A percentile compares a stretch with the other conserved stretches of the same genome.
Evolutionary conservation across 2,113 vertebrate species (phyloP).

Genomic region (Syngnathoides biaculeatus): DNA sequence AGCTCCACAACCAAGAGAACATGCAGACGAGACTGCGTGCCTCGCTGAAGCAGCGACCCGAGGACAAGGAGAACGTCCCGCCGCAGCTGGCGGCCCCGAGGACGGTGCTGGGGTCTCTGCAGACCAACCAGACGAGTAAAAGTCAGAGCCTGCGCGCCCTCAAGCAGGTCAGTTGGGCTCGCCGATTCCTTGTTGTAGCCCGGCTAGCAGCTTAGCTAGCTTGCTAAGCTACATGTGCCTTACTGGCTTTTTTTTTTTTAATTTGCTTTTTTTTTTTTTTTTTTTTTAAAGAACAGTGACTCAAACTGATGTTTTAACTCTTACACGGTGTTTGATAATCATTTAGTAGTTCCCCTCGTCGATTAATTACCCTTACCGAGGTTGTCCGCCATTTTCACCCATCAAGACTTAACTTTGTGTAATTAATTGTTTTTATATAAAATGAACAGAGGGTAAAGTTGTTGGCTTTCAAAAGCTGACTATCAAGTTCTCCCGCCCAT

Average conservation of each 20-base stretch:
- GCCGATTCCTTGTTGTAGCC: not conserved
- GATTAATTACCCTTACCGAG: not conserved
- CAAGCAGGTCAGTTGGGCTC: conserved; percentile 50
- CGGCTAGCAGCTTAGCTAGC: not conserved
- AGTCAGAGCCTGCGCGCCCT: conserved; percentile 54
- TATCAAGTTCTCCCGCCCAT: too few species aligned
- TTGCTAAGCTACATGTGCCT: not conserved
- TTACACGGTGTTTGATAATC: not conserved
- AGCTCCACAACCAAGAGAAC: conserved; percentile 62
- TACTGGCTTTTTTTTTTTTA: not conserved
- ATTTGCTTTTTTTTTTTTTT: not conserved
- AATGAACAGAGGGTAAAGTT: not conserved
- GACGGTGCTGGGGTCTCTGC: conserved; percentile 78
- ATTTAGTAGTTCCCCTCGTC: not conserved
- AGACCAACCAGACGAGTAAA: conserved; percentile 63
- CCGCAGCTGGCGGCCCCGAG: conserved; percentile 60
- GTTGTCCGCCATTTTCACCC: conserved; percentile 4
- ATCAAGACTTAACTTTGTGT: not conserved
- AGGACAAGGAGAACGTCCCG: conserved; percentile 84
- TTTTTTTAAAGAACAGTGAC: not conserved
- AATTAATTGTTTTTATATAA: not conserved
- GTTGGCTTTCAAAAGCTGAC: too few species aligned
- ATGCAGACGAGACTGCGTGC: conserved; percentile 53
- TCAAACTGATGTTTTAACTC: not conserved
- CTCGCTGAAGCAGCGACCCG: conserved; percentile 54